Percentiles rank a stretch among this genome's conserved stretches.
Evolutionary conservation across 2,797 vertebrate species (phyloP).

Genomic region (Enteromius thamalakanensis): DNA sequence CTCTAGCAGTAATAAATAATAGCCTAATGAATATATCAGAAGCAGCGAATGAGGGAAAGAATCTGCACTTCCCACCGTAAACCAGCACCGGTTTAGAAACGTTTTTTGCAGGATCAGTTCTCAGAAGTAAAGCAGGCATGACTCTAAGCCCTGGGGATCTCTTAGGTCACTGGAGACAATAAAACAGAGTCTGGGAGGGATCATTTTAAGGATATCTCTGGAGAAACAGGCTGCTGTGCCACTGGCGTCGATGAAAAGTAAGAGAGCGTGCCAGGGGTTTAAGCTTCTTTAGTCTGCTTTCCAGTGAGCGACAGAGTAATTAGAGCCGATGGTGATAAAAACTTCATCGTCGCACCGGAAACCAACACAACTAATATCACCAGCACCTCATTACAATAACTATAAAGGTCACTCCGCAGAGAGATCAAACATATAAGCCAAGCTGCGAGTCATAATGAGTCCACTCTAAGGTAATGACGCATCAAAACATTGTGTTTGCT

Average conservation of each 20-base stretch:
- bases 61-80: neutral
- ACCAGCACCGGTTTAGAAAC: neutral
- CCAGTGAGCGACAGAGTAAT: constrained; percentile 29
- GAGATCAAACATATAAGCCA: constrained; percentile 12
- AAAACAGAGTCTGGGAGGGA: constrained; percentile 22
- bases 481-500: constrained; percentile 1
- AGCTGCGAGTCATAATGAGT: constrained; percentile 5
- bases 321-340: constrained; percentile 42
- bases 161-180: constrained; percentile 31
- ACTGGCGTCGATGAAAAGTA: constrained; percentile 39
- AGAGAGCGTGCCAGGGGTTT: constrained; percentile 28
- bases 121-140: constrained; percentile 18
- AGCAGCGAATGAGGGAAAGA: neutral
- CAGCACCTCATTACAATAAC: neutral
- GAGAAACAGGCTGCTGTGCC: constrained; percentile 34
- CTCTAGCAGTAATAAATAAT: neutral
- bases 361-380: constrained; percentile 5
- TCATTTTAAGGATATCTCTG: constrained; percentile 33
- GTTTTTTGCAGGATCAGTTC: neutral
- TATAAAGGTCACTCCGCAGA: constrained; percentile 36
- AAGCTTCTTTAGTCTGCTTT: constrained; percentile 3
- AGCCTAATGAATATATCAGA: neutral
- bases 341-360: constrained; percentile 5
- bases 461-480: constrained; percentile 9
- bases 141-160: constrained; percentile 3